phyloP scores from a whole-genome alignment of 2,888 invertebrate species.

The Sinelater perroti region DNA sequence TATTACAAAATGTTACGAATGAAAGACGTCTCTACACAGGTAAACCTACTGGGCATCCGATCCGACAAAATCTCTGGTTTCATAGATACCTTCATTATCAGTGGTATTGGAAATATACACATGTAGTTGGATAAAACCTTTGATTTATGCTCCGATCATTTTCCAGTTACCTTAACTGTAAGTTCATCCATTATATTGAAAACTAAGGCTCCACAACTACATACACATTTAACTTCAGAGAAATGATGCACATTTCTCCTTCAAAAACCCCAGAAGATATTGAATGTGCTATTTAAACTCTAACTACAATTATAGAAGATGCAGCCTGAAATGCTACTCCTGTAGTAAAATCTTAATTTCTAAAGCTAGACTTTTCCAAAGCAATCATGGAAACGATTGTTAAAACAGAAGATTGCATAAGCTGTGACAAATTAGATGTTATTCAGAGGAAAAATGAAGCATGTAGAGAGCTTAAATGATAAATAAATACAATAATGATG shows the following conservation, averaged over 20 bases:
- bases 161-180: neutral
- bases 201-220: constrained; percentile 8
- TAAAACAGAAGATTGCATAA: too few relatives aligned
- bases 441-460: constrained; percentile 26
- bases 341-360: too few relatives aligned
- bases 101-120: constrained; percentile 5
- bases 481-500: constrained; percentile 13
- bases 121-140: neutral
- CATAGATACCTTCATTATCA: constrained; percentile 1
- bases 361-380: constrained; percentile 25
- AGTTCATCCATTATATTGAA: constrained; percentile 3
- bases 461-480: constrained; percentile 30
- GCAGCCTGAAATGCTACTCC: too few relatives aligned
- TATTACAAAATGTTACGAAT: too few relatives aligned
- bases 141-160: neutral
- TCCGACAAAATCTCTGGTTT: constrained; percentile 29
- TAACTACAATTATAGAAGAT: too few relatives aligned
- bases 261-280: neutral
- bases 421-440: constrained; percentile 32
- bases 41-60: constrained; percentile 36
- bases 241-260: constrained; percentile 16
- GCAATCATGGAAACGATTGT: constrained; percentile 33
- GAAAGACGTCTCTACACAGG: too few relatives aligned
- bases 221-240: constrained; percentile 18
- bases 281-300: neutral